A percentile compares a stretch with the other conserved stretches of the same genome.
These are phyloP conservation scores for Rhadinocentrus ornatus DNA, from an alignment of 2,797 vertebrate genomes.

Conservation along the genomic window DNA sequence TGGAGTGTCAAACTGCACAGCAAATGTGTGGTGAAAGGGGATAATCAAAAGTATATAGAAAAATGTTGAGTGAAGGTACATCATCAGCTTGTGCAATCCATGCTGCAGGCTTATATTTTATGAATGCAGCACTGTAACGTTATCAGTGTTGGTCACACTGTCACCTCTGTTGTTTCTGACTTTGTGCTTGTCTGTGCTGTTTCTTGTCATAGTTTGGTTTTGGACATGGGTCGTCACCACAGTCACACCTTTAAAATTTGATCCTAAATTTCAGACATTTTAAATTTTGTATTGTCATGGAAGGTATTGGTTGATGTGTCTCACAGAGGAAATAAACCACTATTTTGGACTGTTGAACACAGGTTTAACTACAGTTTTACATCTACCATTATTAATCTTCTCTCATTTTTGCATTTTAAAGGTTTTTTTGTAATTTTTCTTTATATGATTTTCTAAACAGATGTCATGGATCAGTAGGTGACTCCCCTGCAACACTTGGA, in stretches of 20 bases:
- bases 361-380: neutral
- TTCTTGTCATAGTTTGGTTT: neutral
- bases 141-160: neutral
- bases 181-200: neutral
- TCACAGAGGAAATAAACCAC: neutral
- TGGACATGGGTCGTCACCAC: neutral
- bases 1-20: no score
- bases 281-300: neutral
- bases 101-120: no score
- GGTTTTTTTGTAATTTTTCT: neutral
- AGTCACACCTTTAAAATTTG: neutral
- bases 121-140: neutral
- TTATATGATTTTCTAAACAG: neutral
- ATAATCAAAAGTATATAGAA: no score
- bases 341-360: neutral
- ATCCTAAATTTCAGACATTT: no score
- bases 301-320: neutral
- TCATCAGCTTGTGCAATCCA: no score
- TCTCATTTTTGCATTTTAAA: neutral
- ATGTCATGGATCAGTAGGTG: neutral
- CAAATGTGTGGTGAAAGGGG: no score
- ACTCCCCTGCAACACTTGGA: constrained; percentile 7
- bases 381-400: neutral
- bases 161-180: neutral
- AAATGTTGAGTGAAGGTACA: no score